Evolutionary conservation across 2,113 vertebrate species (phyloP).

Genomic region (Noturus placidus): DNA sequence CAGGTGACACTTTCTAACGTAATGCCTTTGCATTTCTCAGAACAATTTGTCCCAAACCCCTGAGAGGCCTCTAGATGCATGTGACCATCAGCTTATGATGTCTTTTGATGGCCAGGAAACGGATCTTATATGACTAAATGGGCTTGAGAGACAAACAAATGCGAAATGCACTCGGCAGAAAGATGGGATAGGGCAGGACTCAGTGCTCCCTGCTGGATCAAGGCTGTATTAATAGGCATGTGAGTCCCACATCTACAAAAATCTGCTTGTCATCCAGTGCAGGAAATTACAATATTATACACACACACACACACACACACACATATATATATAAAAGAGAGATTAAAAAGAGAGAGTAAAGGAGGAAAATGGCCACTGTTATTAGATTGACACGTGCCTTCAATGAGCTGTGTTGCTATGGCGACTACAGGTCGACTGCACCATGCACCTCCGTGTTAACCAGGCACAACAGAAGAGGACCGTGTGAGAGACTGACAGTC

Average conservation of each 20-base stretch:
- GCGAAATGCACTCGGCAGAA: not conserved
- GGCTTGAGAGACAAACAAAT: not conserved
- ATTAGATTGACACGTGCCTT: constrained; percentile 46
- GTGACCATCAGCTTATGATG: not conserved
- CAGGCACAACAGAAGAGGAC: constrained; percentile 49
- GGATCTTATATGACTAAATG: not conserved
- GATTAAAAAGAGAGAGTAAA: constrained; percentile 19
- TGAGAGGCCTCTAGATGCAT: not conserved
- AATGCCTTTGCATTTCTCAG: not conserved
- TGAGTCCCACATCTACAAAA: constrained; percentile 59
- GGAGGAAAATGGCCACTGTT: not conserved
- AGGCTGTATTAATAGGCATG: constrained; percentile 60
- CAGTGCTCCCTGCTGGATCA: constrained; percentile 49
- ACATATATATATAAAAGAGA: constrained; percentile 43
- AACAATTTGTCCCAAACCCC: not conserved
- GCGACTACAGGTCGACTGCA: constrained; percentile 74
- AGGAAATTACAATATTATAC: constrained; percentile 38
- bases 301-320: too few relatives aligned
- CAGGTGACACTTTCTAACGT: not conserved
- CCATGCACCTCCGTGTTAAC: constrained; percentile 72
- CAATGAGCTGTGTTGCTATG: constrained; percentile 61
- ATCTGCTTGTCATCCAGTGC: constrained; percentile 40
- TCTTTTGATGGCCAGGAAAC: not conserved
- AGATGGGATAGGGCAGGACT: not conserved
- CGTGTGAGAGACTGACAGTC: not conserved